A percentile compares a stretch with the other conserved stretches of the same genome.
Conservation (phyloP, 2,113 vertebrate species). For the Dryoscopus gambensis region DNA sequence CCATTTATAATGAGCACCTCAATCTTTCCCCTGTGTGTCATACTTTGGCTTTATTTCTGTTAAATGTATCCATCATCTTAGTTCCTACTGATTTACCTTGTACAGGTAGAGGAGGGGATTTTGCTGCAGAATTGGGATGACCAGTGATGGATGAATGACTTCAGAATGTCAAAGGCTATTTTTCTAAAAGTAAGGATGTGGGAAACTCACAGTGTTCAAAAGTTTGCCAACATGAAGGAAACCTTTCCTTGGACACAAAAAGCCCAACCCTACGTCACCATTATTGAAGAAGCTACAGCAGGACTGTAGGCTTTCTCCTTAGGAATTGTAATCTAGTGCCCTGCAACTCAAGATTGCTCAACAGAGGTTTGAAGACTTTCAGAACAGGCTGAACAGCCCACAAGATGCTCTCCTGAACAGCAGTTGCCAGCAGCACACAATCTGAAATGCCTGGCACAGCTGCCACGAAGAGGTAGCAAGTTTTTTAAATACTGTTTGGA, state of each 20-base stretch:
- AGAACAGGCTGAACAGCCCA: not conserved
- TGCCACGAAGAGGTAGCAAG: fast-evolving
- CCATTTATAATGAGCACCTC: not conserved
- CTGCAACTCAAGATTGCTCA: not conserved
- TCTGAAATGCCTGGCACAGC: not conserved
- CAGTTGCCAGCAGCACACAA: not conserved
- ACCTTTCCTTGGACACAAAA: not conserved
- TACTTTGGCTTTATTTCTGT: not conserved
- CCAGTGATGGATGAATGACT: not conserved
- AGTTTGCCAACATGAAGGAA: not conserved
- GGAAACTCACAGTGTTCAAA: not conserved
- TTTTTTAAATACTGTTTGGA: not conserved
- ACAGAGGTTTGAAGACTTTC: not conserved
- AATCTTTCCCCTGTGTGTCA: not conserved
- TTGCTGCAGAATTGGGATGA: not conserved
- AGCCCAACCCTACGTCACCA: not conserved
- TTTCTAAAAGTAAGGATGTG: not conserved
- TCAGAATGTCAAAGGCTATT: not conserved
- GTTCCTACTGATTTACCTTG: not conserved
- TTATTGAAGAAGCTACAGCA: not conserved
- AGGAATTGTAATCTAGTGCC: not conserved
- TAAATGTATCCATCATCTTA: not conserved
- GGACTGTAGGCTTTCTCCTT: not conserved
- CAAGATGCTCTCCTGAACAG: not conserved
- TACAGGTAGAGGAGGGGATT: not conserved